Evolutionary conservation across 1,140 invertebrate genomes (phyloP).

Genomic region (Anadara kagoshimensis): DNA sequence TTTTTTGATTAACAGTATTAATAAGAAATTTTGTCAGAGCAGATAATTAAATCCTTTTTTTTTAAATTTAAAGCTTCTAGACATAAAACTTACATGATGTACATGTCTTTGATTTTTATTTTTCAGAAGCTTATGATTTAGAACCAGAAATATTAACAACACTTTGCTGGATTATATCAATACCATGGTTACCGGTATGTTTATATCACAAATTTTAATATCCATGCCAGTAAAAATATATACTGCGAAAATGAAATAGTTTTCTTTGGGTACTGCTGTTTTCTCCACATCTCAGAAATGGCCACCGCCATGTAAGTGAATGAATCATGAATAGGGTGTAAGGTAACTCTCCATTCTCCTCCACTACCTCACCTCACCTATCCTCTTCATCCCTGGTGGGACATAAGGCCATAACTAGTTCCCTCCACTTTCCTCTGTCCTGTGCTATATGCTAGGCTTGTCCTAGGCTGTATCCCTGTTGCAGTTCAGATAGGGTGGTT

Average conservation of each 20-base stretch:
- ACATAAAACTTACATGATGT: not conserved
- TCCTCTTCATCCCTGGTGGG: no score
- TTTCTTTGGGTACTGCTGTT: not conserved
- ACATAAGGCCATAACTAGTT: no score
- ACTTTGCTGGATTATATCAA: conserved; percentile 56
- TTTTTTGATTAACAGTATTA: not conserved
- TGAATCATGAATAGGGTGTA: not conserved
- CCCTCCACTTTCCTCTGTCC: no score
- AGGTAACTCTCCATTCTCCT: not conserved
- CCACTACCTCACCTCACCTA: no score
- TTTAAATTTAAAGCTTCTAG: not conserved
- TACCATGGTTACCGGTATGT: conserved; percentile 65
- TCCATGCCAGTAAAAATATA: not conserved
- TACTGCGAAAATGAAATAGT: not conserved
- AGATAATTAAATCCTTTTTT: not conserved
- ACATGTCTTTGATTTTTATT: not conserved
- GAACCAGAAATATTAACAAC: conserved; percentile 42
- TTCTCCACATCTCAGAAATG: no score
- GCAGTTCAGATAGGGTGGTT: no score
- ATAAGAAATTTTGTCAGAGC: not conserved
- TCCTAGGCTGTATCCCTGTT: no score
- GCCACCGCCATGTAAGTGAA: not conserved
- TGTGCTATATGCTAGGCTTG: no score
- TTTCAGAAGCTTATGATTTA: conserved; percentile 42
- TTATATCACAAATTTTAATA: not conserved